phyloP scores from a whole-genome alignment of 2,888 invertebrate genomes.

The Aleiodes leptofemur region DNA sequence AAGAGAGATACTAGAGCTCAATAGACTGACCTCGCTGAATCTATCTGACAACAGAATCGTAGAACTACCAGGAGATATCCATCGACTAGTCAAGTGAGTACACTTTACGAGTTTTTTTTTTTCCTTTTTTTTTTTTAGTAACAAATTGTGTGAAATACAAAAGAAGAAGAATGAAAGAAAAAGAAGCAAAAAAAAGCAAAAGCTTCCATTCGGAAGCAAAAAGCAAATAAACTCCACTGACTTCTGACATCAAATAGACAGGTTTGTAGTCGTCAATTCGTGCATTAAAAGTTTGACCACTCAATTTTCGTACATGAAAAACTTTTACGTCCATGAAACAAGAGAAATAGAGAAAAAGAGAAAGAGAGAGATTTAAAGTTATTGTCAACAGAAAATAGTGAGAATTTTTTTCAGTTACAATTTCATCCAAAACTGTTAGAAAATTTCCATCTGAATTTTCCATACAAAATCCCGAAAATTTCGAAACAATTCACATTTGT shows the following conservation, averaged over 20 bases:
- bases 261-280: constrained; percentile 17
- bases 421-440: not conserved
- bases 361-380: not conserved
- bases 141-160: constrained; percentile 22
- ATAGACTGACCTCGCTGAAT: constrained; percentile 81
- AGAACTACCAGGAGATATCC: constrained; percentile 81
- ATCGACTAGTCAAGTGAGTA: constrained; percentile 78
- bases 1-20: constrained; percentile 78
- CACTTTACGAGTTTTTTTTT: not conserved
- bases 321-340: constrained; percentile 15
- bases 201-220: too few species aligned
- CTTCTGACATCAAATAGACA: too few species aligned
- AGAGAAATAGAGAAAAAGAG: too few species aligned
- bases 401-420: not conserved
- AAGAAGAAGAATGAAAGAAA: not conserved
- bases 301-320: constrained; percentile 45
- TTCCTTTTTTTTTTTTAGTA: not conserved
- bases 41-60: constrained; percentile 82
- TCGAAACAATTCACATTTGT: too few species aligned
- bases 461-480: too few species aligned
- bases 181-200: not conserved
- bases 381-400: constrained; percentile 41
- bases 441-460: too few species aligned
- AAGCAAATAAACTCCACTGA: too few species aligned
- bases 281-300: constrained; percentile 46